Evolutionary conservation across 1,140 invertebrate genomes (phyloP), one percentile per base, ranked within the genome.

Genomic region (Drosophila setifemur): DNA sequence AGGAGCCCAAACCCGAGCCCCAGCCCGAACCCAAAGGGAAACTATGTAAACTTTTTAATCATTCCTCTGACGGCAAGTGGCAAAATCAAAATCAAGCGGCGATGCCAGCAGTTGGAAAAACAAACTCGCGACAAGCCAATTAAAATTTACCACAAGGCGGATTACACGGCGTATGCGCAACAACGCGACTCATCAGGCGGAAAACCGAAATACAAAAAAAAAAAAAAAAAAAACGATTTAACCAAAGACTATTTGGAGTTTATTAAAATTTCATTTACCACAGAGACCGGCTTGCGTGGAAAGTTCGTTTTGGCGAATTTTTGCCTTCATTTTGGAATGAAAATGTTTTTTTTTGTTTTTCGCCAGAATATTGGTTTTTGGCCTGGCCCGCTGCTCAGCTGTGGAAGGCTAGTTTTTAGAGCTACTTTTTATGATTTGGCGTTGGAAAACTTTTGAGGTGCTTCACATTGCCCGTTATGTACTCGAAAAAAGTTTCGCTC

Each of bases 211-310:
- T n/a, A n/a, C 31, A 19, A 33, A 44, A 45, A 48, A 26, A 64
- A 63, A 64, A 23, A 31, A 37, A 25, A 26, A 64, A 37, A 61
- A 58, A 42, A 16, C 53, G 55, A 60, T 60, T 60, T 60, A 18
- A 18, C 33, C 52, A 42, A 9, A 45, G 57, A 63, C 42, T 39
- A 50, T 49, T 67, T 39, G 25, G 37, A 58, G 67, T 71, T 60
- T 71, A 71, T 71, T 71, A 71, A 71, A 71, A 71, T 71, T 71
- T 71, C 31, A 71, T 71, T 71, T 71, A 50, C 37, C 31, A 28
- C 39, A 8, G 40, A 39, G 31, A 37, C 25, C 19, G 40, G 23
- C 48, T 14, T 11, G 16, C 4, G 7, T 25, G 14, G 21, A 63
- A 63, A 64, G 12, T 9, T 14, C 1, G 12, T 18, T 31, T 23